Conservation (phyloP, 2,888 invertebrate genomes). For the Lacanobia oleracea region DNA sequence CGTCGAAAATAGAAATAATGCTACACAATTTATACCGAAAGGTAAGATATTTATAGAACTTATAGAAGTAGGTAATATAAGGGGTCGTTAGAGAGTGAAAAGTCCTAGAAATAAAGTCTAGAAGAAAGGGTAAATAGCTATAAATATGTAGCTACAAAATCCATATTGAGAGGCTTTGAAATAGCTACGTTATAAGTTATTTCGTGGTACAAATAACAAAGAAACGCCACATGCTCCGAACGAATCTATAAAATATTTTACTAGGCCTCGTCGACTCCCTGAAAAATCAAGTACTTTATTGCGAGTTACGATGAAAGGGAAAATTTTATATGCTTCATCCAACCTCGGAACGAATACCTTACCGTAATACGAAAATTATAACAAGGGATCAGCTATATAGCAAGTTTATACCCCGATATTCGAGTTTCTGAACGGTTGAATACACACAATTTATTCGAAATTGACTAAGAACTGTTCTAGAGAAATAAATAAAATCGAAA, state of each 20-base stretch:
- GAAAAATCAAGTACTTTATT: constrained; percentile 59
- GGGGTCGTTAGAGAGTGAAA: background rate
- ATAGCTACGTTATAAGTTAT: constrained; percentile 35
- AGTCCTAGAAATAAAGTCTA: background rate
- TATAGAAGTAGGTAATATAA: background rate
- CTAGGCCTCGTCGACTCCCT: constrained; percentile 43
- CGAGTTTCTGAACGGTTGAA: constrained; percentile 39
- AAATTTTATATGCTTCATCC: constrained; percentile 44
- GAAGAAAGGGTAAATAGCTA: constrained; percentile 23
- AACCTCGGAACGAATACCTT: constrained; percentile 54
- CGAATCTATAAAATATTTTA: constrained; percentile 58
- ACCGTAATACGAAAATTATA: constrained; percentile 68
- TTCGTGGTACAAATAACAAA: constrained; percentile 50
- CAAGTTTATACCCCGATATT: constrained; percentile 48
- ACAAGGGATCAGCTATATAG: constrained; percentile 53
- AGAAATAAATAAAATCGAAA: constrained; percentile 37
- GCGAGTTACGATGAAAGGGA: constrained; percentile 52
- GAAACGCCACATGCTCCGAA: constrained; percentile 18
- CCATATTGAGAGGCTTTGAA: constrained; percentile 23
- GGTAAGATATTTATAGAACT: background rate
- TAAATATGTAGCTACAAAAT: constrained; percentile 45
- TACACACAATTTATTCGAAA: constrained; percentile 55
- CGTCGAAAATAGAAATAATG: background rate
- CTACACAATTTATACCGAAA: background rate
- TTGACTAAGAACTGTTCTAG: constrained; percentile 37